Evolutionary conservation across 2,113 vertebrate genomes (phyloP), one percentile per base, ranked within the genome.

Genomic region (Mastomys coucha): DNA sequence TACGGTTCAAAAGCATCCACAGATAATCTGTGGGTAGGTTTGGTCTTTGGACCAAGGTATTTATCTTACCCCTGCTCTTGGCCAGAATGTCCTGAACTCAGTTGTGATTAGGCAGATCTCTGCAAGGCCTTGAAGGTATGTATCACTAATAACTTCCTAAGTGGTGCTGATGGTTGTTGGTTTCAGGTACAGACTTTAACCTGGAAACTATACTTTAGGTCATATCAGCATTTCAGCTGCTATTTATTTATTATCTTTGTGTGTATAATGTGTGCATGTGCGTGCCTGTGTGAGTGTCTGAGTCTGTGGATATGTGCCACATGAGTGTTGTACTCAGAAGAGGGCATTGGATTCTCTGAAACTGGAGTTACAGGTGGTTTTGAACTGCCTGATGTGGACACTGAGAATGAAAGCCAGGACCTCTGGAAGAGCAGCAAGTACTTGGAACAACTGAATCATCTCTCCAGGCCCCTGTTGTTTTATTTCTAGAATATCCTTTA

Each of bases 81-180:
- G 42, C 12, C 67, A 89, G 28, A 31, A 82, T 56, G 11, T 91
- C 51, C 45, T 90, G 76, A n/a, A 90, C 14, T 78, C 56, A 33
- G 13, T 22, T 28, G 39, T 86, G 10, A 17, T 58, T 60, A 82
- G n/a, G 26, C 28, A 28, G n/a, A 12, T 89, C 26, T 91, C 58
- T 86, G 31, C 19, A 84, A 72, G 49, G n/a, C 11, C 75, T 93
- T 36, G 80, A 87, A 39, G 63, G 89, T 72, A 33, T 28, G 2
- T 70, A 76, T 87, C 91, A 82, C 89, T 82, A 94, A 82, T n/a
- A 91, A 53, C 2, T 86, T 88, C 93, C 39, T 58, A 53, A 42
- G n/a, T 39, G 28, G 76, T 42, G 12, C 3, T 78, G 31, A 72
- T 80, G 58, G 58, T 10, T 75, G 36, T 65, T 88, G 22, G 17